Percentiles rank a stretch among this genome's conserved stretches.
phyloP scores from a whole-genome alignment of 2,888 invertebrate genomes.

The Drosophila bunnanda region DNA sequence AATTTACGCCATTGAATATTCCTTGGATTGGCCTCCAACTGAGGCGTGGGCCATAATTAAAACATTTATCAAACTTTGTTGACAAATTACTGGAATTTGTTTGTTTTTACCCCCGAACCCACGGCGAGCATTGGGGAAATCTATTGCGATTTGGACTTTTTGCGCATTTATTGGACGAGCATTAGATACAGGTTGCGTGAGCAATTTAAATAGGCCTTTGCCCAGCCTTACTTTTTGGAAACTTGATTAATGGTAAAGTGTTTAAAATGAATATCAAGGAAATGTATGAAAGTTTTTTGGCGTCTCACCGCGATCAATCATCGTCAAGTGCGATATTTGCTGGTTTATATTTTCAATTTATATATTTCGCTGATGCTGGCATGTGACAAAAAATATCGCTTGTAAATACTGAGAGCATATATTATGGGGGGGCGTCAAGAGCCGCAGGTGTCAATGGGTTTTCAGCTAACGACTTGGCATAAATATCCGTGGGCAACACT shows the following conservation, averaged over 20 bases:
- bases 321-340: conserved; percentile 7
- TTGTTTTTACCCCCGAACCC: conserved; percentile 9
- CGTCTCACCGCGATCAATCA: conserved; percentile 14
- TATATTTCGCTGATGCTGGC: neutral
- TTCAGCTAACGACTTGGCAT: conserved; percentile 32
- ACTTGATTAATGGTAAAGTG: conserved; percentile 18
- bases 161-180: conserved; percentile 10
- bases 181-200: conserved; percentile 23
- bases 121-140: conserved; percentile 9
- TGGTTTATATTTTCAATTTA: conserved; percentile 18
- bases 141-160: conserved; percentile 31
- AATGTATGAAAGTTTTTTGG: conserved; percentile 1
- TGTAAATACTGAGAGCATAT: conserved; percentile 18
- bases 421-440: conserved; percentile 21
- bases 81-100: conserved; percentile 52
- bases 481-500: conserved; percentile 16
- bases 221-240: neutral
- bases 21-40: conserved; percentile 4
- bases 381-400: conserved; percentile 14
- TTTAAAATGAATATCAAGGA: neutral
- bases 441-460: conserved; percentile 36
- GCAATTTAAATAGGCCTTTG: conserved; percentile 1
- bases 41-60: conserved; percentile 40
- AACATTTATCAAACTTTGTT: conserved; percentile 54
- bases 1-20: conserved; percentile 27